Conservation (phyloP, 2,113 vertebrate genomes). For the Catagonus wagneri region DNA sequence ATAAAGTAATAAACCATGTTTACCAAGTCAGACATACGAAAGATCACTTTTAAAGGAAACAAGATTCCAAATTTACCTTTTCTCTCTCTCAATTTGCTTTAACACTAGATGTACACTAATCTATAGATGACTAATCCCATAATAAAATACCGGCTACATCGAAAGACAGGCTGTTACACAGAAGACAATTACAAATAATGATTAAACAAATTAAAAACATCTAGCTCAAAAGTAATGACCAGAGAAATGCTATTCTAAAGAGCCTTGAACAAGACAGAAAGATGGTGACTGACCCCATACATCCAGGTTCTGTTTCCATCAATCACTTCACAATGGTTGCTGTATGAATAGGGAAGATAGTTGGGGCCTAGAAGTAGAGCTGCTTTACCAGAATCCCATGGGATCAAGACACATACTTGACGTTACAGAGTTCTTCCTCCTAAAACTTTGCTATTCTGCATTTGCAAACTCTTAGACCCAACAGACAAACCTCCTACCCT, state of each 20-base stretch:
- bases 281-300: neutral
- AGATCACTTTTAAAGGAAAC: neutral
- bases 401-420: constrained; percentile 30
- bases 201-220: constrained; percentile 10
- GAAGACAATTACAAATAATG: neutral
- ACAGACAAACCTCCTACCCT: neutral
- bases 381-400: constrained; percentile 29
- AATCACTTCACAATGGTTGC: neutral
- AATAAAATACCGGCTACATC: neutral
- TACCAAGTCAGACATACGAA: neutral
- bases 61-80: constrained; percentile 22
- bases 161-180: constrained; percentile 25
- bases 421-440: neutral
- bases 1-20: neutral
- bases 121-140: neutral
- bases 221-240: constrained; percentile 6
- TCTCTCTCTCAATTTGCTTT: neutral
- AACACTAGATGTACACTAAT: neutral
- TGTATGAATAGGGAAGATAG: neutral
- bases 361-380: neutral
- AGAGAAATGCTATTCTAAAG: neutral
- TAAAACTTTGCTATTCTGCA: neutral
- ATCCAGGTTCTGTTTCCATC: neutral
- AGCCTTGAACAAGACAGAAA: neutral
- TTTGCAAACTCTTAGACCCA: neutral